Evolutionary conservation across 2,797 vertebrate genomes (phyloP).

Genomic region (Hoplostethus atlanticus): DNA sequence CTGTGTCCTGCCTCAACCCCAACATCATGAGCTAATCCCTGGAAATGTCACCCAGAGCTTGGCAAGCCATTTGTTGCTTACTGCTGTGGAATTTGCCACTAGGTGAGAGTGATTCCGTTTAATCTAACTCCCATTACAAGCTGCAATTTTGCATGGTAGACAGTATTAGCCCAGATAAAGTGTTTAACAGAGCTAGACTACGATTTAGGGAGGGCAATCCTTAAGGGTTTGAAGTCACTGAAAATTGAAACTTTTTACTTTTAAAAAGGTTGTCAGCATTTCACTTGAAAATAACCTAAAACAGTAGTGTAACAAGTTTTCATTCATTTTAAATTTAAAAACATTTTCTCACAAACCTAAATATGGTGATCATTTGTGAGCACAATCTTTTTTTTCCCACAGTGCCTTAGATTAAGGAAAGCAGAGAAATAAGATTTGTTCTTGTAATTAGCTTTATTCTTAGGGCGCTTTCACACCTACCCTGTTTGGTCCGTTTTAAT

Average conservation of each 20-base stretch:
- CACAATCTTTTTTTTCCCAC: no score
- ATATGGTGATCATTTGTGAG: no score
- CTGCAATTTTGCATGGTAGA: constrained; percentile 75
- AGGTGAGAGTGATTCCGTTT: constrained; percentile 80
- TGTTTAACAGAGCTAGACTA: constrained; percentile 65
- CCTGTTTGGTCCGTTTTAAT: no score
- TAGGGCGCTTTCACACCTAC: no score
- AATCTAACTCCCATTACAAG: constrained; percentile 79
- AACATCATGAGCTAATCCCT: constrained; percentile 75
- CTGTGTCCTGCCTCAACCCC: constrained; percentile 64
- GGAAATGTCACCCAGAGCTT: constrained; percentile 76
- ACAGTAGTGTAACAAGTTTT: constrained; percentile 6
- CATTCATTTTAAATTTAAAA: neutral
- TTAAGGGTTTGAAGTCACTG: constrained; percentile 46
- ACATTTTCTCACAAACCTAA: neutral
- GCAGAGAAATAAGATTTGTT: no score
- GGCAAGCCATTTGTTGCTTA: constrained; percentile 79
- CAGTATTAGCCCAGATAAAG: constrained; percentile 71
- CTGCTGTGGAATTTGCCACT: constrained; percentile 79
- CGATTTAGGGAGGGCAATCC: constrained; percentile 63
- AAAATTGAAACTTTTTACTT: constrained; percentile 52
- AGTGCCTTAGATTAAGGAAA: no score
- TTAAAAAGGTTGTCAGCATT: constrained; percentile 47
- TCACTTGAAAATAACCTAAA: constrained; percentile 18
- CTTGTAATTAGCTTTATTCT: no score